Evolutionary conservation across 2,888 invertebrate genomes (phyloP).

Genomic region (Hyposoter dolosus): DNA sequence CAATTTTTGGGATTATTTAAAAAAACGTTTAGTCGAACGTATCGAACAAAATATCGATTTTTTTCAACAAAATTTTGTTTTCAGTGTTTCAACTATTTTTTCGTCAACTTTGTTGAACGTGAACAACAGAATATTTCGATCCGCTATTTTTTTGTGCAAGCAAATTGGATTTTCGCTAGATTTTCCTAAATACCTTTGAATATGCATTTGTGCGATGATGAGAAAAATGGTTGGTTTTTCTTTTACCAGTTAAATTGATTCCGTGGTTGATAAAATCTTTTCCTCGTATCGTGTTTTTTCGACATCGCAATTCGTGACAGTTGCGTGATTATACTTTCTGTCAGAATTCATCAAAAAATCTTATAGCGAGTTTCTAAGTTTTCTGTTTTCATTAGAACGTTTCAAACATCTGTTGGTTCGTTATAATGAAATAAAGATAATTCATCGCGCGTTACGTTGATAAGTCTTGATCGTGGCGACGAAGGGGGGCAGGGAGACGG

Average conservation of each 20-base stretch:
- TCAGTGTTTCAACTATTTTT: too few species aligned
- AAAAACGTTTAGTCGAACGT: too few species aligned
- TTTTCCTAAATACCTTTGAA: not conserved
- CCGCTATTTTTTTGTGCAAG: not conserved
- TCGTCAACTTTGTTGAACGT: too few species aligned
- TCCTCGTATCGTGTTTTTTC: not conserved
- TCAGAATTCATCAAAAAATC: not conserved
- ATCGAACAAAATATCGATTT: too few species aligned
- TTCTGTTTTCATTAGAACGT: not conserved
- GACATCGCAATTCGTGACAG: not conserved
- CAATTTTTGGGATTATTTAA: too few species aligned
- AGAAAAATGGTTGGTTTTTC: not conserved
- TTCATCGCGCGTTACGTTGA: slow-evolving; percentile 44
- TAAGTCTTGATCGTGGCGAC: slow-evolving; percentile 25
- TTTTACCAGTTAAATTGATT: not conserved
- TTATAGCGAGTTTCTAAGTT: not conserved
- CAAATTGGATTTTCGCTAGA: not conserved
- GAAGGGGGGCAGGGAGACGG: not conserved
- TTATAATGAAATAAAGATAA: slow-evolving; percentile 41
- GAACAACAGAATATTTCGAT: not conserved
- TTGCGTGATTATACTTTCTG: not conserved
- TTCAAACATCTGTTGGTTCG: slow-evolving; percentile 24
- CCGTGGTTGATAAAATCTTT: not conserved
- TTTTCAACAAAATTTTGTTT: too few species aligned
- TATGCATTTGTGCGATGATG: not conserved